Base-by-base conservation (phyloP, 2,113 vertebrate genomes). In the Corythoichthys intestinalis region DNA sequence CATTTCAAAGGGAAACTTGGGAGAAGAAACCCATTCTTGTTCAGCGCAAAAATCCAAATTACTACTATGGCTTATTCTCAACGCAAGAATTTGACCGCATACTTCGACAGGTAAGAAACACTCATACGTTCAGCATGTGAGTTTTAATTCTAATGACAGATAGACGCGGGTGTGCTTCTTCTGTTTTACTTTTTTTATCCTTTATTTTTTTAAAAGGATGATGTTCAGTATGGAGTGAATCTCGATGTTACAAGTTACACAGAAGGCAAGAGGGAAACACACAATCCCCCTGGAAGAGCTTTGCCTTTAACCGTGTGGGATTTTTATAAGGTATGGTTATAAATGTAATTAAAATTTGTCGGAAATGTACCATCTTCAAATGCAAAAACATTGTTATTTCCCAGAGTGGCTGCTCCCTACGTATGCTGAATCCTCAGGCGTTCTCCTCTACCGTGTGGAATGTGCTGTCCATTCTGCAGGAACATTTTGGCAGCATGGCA, bases 221-320 rank as follows among this genome's bases (percentile, higher is more conserved):
- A 91, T 6, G 93, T 98, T 69, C 93, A 91, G 64, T 99, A 94
- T 14, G 96, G 96, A 0, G 93, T 95, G 53, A 96, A 98, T 78
- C 87, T 99, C 76, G 97, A 99, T 20, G 94, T 98, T 14, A 98
- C 97, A 3, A 98, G 96, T 86, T 97, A 96, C 53, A 87, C 77
- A 4, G 90, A 95, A 0, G 94, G 94, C 2, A 89, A 89, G 64
- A 91, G 96, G 67, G 93, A 98, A 83, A 98, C 96, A 0, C 92
- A 97, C 83, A 98, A 96, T 75, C 96, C 95, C 0, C 86, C 89
- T 0, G 96, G 97, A 2, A 91, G 93, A 67, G 97, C 95, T 0
- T 83, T 98, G 72, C 95, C 97, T 0, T 90, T 93, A 1, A 90
- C 94, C 0, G 96, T 93, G 3, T 99, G 97, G 97, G 92, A 95